These are phyloP conservation scores for Dryocosmus kuriphilus DNA, from an alignment of 2,888 invertebrate species.

Conservation along the genomic window DNA sequence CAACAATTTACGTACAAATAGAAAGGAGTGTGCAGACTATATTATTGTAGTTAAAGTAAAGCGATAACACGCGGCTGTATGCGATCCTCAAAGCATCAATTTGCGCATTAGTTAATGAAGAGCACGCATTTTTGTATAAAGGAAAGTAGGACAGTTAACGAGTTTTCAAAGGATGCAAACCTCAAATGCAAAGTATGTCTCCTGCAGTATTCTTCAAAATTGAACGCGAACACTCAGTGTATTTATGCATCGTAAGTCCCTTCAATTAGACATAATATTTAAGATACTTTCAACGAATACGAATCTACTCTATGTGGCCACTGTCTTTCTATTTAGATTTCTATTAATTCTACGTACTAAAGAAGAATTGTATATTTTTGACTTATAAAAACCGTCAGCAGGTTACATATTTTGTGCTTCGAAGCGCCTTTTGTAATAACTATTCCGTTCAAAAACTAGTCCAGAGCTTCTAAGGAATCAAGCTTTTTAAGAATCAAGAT, in stretches of 20 bases:
- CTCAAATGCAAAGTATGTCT: constrained; percentile 12
- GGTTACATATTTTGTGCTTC: background rate
- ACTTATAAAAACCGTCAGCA: background rate
- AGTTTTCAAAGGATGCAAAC: constrained; percentile 7
- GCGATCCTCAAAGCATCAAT: constrained; percentile 41
- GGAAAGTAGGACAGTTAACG: constrained; percentile 21
- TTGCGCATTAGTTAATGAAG: constrained; percentile 10
- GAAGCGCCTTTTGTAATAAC: background rate
- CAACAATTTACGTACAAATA: constrained; percentile 55
- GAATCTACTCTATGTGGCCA: background rate
- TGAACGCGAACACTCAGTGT: background rate
- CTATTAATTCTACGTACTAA: background rate
- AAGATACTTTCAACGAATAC: background rate
- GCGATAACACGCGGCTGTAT: constrained; percentile 43
- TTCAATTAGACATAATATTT: constrained; percentile 23
- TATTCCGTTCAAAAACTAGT: constrained; percentile 9
- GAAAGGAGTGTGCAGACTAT: constrained; percentile 54
- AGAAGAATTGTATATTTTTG: background rate
- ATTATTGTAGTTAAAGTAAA: constrained; percentile 48
- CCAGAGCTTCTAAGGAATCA: background rate
- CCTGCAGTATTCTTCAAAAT: constrained; percentile 28
- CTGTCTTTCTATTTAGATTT: background rate
- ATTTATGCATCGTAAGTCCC: background rate
- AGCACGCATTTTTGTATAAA: constrained; percentile 25
- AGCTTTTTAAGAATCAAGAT: background rate